Evolutionary conservation across 2,113 vertebrate genomes (phyloP).

Genomic region (Aegithalos caudatus): DNA sequence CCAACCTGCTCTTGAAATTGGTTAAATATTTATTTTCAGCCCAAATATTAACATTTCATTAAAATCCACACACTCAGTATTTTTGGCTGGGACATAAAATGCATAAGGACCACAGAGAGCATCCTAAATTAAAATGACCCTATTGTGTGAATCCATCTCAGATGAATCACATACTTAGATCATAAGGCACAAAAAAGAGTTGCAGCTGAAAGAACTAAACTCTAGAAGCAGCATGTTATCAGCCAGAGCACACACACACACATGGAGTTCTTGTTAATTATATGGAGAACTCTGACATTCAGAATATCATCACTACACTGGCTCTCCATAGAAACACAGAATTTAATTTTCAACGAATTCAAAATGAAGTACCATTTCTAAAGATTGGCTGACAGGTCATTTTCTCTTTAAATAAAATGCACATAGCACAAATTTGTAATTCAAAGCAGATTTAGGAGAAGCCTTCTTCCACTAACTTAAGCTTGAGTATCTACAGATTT

Average conservation of each 20-base stretch:
- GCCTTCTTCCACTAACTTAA: background rate
- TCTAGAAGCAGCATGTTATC: background rate
- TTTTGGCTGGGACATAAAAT: background rate
- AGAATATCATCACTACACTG: background rate
- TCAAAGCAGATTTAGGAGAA: background rate
- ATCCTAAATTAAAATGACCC: background rate
- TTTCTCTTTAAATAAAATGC: background rate
- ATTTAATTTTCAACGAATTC: background rate
- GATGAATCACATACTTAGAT: background rate
- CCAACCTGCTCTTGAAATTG: background rate
- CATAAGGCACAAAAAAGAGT: background rate
- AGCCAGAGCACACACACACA: background rate
- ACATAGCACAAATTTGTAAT: background rate
- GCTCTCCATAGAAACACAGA: background rate
- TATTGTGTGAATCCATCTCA: background rate
- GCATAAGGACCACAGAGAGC: background rate
- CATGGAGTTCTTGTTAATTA: background rate
- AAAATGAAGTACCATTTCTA: background rate
- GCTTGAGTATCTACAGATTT: background rate
- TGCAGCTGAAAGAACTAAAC: background rate
- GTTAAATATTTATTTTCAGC: background rate
- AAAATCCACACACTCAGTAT: background rate
- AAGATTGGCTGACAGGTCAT: background rate
- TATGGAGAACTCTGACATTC: background rate
- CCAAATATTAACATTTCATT: background rate